Evolutionary conservation across 2,888 invertebrate species (phyloP), one percentile per base, ranked within the genome.

Genomic region (Tanypteryx hageni): DNA sequence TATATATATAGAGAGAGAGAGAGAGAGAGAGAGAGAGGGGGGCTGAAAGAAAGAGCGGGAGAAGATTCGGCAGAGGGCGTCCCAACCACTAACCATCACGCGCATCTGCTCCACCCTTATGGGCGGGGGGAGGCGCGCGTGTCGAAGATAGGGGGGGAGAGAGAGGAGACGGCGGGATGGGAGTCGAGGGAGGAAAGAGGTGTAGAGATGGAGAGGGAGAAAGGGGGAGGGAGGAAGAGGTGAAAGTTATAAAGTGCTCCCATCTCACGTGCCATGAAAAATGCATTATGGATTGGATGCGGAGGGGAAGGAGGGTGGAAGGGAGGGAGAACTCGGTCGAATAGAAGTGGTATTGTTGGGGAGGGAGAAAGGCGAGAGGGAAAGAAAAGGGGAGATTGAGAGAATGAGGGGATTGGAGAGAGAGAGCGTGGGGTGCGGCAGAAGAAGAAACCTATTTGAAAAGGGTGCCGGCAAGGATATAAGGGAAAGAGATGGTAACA

Each of bases 231-330:
- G 9, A 27, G 82, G 22, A 27, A 13, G 89, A 58, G 14, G 64
- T 64, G 89, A 89, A 89, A 89, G 89, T 89, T 89, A 89, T 89
- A 89, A 89, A 89, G 89, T 89, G 89, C 89, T 89, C 89, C 89
- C 89, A 89, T 89, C 89, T 89, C 89, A 89, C 89, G 89, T 89
- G 89, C 89, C 64, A 89, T 64, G 89, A 89, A 89, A 89, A 89
- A 89, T 89, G 89, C 89, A 89, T 89, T 89, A 89, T 89, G 89
- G 89, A 89, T 89, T 89, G 89, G 89, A 89, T 89, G 89, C 68
- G 89, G 44, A 44, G 64, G n/a, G 64, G 27, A 64, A n/a, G 83
- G 7, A 8, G 82, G 56, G 8, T 18, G 83, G 56, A 18, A 13
- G n/a, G 7, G 56, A 57, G 83, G 57, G 18, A 57, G 83, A 57